Base-by-base conservation (phyloP, 2,888 invertebrate genomes). In the Urechis unicinctus region DNA sequence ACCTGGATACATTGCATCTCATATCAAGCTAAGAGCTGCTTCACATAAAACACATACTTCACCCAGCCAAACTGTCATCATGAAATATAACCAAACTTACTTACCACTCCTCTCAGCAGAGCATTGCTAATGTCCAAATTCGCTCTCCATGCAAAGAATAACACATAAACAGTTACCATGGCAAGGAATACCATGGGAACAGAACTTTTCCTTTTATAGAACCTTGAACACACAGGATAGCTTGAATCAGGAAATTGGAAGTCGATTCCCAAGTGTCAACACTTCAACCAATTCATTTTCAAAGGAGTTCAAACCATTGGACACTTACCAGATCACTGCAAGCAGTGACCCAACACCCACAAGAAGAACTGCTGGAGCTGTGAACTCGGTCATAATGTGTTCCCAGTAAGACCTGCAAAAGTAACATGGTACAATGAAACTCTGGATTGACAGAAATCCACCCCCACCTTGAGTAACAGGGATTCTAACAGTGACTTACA, bases 91-190 rank as follows among this genome's bases (percentile, higher is more conserved):
- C 5, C 29, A 50, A 22, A 22, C 21, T n/a, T 30, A 5, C 73
- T 65, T 58, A 75, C 75, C 63, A 76, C 75, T 21, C 72, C 73
- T 22, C 64, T 62, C 47, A 69, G 64, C 0, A 76, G 65, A 2
- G 69, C 66, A 50, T 71, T 70, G 3, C 56, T 54, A 1, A 73
- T 53, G 51, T 73, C 69, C 22, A 76, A 66, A 57, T 76, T 76
- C 13, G 75, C 74, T 58, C 73, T 63, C 74, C 74, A 74, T 13
- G 71, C 66, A 57, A 73, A 74, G 50, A 73, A 66, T n/a, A 57
- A 24, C 21, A 64, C 52, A 58, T 74, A 74, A 1, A 63, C 17
- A 1, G 59, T 3, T 41, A 67, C 52, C 70, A 71, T 72, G 13
- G 61, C 21, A 22, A 53, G 21, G 59, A 68, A 67, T n/a, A 58